phyloP scores from a whole-genome alignment of 1,140 invertebrate species.

The Drosophila melanica region DNA sequence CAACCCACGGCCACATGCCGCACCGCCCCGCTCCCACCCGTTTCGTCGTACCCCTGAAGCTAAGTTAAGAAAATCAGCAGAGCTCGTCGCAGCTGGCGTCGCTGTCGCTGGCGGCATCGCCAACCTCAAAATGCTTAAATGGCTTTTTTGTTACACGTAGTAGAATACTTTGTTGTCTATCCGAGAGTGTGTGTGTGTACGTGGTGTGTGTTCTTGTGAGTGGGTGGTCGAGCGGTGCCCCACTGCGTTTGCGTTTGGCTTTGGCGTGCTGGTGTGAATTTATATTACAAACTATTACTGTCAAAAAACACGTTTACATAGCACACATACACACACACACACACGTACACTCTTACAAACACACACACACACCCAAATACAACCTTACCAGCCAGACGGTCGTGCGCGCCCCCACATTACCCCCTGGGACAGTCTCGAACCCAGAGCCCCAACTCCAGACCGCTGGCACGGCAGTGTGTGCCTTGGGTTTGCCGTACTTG shows the following conservation, averaged over 20 bases:
- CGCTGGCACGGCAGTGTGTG: constrained; percentile 24
- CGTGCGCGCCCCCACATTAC: constrained; percentile 20
- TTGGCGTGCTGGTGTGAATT: constrained; percentile 79
- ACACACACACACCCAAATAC: background rate
- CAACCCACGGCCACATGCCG: constrained; percentile 1
- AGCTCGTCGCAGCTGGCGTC: constrained; percentile 26
- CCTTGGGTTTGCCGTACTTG: constrained; percentile 49
- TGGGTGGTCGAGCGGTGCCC: constrained; percentile 23
- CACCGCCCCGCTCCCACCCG: background rate
- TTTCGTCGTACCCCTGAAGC: constrained; percentile 9
- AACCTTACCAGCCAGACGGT: constrained; percentile 43
- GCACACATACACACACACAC: constrained; percentile 69
- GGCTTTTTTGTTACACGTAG: constrained; percentile 83
- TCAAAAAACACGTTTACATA: constrained; percentile 83
- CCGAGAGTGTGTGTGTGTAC: constrained; percentile 10
- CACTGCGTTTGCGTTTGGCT: constrained; percentile 64
- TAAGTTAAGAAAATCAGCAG: constrained; percentile 45
- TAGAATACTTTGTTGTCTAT: constrained; percentile 80
- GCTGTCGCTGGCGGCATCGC: constrained; percentile 42
- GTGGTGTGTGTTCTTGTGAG: constrained; percentile 15
- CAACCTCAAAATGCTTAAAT: constrained; percentile 82
- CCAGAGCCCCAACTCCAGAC: constrained; percentile 34
- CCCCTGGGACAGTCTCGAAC: constrained; percentile 51
- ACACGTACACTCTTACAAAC: constrained; percentile 26
- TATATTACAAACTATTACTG: constrained; percentile 83